Evolutionary conservation across 2,113 vertebrate species (phyloP).

Genomic region (Eubucco bourcierii): DNA sequence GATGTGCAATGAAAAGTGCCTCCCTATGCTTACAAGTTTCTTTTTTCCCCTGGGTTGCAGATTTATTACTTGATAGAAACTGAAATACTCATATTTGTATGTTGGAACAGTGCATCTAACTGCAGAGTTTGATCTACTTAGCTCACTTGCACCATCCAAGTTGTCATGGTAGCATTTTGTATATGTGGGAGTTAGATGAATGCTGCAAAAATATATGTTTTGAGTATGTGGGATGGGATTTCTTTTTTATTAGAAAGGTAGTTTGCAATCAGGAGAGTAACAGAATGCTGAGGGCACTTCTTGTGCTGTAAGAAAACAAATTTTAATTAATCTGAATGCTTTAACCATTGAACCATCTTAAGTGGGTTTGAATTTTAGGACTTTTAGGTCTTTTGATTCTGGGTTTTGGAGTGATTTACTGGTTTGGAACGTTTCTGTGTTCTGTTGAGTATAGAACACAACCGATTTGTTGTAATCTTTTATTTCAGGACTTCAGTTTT

Average conservation of each 20-base stretch:
- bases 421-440: background rate
- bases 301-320: background rate
- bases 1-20: background rate
- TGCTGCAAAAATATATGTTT: background rate
- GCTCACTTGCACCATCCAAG: background rate
- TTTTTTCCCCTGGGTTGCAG: background rate
- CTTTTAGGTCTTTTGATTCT: background rate
- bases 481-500: background rate
- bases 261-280: background rate
- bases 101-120: background rate
- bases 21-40: rapidly evolving
- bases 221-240: background rate
- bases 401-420: rapidly evolving
- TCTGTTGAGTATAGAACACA: background rate
- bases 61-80: background rate
- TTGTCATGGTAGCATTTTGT: constrained; percentile 26
- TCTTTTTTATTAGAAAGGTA: background rate
- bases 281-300: background rate
- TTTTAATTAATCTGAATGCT: background rate
- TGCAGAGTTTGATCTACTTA: background rate
- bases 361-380: background rate
- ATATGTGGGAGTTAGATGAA: background rate
- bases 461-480: background rate
- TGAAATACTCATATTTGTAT: background rate
- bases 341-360: background rate